phyloP scores from a whole-genome alignment of 2,113 vertebrate genomes.

The Chitala chitala region DNA sequence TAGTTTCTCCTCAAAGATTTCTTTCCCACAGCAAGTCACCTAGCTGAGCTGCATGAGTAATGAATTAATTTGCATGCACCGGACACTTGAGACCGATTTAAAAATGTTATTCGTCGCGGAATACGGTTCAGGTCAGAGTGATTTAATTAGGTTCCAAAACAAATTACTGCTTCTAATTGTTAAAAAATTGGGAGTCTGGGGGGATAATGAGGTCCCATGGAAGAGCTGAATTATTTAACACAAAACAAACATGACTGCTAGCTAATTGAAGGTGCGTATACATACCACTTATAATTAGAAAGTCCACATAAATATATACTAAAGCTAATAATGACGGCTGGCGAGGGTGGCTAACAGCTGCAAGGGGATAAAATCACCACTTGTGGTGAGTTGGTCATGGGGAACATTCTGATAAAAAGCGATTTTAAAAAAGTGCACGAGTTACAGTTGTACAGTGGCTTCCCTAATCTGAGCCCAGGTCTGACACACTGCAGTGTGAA shows the following conservation, averaged over 20 bases:
- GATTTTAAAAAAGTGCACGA: neutral
- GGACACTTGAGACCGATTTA: constrained; percentile 23
- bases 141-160: constrained; percentile 42
- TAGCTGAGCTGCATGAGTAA: constrained; percentile 15
- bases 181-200: constrained; percentile 28
- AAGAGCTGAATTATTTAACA: constrained; percentile 30
- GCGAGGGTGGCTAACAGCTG: neutral
- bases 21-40: neutral
- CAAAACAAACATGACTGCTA: constrained; percentile 31
- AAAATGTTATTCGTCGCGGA: constrained; percentile 22
- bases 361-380: neutral
- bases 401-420: neutral
- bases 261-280: constrained; percentile 25
- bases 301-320: neutral
- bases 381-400: neutral
- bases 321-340: neutral
- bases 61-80: constrained; percentile 23
- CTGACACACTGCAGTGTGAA: too few relatives aligned
- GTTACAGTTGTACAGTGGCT: neutral
- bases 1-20: neutral
- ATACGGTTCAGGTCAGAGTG: constrained; percentile 33
- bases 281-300: constrained; percentile 16
- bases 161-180: constrained; percentile 43
- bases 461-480: neutral
- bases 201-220: constrained; percentile 22